Evolutionary conservation across 1,140 invertebrate species (phyloP).

Genomic region (Macrobrachium rosenbergii): DNA sequence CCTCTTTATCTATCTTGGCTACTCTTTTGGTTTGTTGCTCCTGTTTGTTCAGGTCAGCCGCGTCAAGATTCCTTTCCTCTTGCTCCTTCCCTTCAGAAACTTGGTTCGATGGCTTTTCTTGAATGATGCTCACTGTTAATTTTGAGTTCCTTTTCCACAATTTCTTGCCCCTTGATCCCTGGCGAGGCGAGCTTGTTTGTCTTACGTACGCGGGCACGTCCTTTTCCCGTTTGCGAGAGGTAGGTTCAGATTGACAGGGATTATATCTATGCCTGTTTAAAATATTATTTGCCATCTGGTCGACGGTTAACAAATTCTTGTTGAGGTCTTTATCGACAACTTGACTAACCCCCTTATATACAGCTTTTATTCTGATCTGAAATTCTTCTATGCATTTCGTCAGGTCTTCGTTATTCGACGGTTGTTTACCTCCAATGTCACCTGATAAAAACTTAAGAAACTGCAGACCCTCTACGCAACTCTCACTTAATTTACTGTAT

Average conservation of each 20-base stretch:
- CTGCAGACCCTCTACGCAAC: background rate
- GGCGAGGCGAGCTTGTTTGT: no score
- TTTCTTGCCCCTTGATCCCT: no score
- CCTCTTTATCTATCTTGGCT: no score
- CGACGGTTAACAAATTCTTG: background rate
- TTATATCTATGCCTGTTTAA: background rate
- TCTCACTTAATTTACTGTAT: conserved; percentile 6
- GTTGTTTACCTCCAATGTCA: background rate
- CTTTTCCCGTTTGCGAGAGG: background rate
- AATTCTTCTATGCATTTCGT: background rate
- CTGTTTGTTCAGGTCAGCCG: no score
- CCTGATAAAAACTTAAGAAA: background rate
- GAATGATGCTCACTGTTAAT: no score
- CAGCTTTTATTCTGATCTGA: background rate
- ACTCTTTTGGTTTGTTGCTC: no score
- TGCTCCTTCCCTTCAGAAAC: no score
- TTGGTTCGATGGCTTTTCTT: no score
- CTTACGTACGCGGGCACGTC: background rate
- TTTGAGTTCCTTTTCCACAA: no score
- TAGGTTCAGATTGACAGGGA: background rate
- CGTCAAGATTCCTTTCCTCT: no score
- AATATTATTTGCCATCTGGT: conserved; percentile 8
- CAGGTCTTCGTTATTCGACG: background rate
- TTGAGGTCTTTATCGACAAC: conserved; percentile 32
- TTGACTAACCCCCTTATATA: conserved; percentile 26